Evolutionary conservation across 2,888 invertebrate genomes (phyloP), one percentile per base, ranked within the genome.

Genomic region (Heteropelma amictum): DNA sequence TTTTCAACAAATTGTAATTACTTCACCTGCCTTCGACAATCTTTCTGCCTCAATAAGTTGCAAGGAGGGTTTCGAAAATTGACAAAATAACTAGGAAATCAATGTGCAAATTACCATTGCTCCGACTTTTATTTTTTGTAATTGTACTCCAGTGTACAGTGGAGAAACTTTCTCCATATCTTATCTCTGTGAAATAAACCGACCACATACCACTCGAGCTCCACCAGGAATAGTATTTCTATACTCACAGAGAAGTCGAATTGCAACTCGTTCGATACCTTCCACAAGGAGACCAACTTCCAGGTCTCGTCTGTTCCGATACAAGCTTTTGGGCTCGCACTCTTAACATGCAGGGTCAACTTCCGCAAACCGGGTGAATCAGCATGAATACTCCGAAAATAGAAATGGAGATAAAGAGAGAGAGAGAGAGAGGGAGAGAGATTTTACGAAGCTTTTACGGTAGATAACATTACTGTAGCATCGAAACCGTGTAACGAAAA

Each of bases 281-380:
- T 5, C 28, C 10, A 19, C 54, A 38, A 35, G 35, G 26, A 49
- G 35, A 49, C 23, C 14, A 49, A 30, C 19, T 30, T 30, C n/a
- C 45, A 7, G 45, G 30, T 61, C 45, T 47, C 12, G 33, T 7
- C 33, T 33, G 35, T 47, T 19, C 42, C 7, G 17, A 60, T 19
- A n/a, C 23, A 30, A 14, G 40, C 21, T 21, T 5, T n/a, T n/a
- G 26, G 23, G 23, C 21, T 60, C 65, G 75, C 67, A 71, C 71
- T 40, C 67, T 75, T 75, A 75, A 75, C 71, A 67, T 56, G 71
- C 56, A 67, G 61, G 71, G 71, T 71, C 67, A 71, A 75, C 75
- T 75, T 75, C 19, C 60, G 56, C 33, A 54, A 40, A 26, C 40
- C 28, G 49, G 56, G 67, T 42, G 54, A 56, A 67, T 56, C 67